A percentile compares a stretch with the other conserved stretches of the same genome.
These are phyloP conservation scores for Atethmia centrago DNA, from an alignment of 2,888 invertebrate species.

Conservation along the genomic window DNA sequence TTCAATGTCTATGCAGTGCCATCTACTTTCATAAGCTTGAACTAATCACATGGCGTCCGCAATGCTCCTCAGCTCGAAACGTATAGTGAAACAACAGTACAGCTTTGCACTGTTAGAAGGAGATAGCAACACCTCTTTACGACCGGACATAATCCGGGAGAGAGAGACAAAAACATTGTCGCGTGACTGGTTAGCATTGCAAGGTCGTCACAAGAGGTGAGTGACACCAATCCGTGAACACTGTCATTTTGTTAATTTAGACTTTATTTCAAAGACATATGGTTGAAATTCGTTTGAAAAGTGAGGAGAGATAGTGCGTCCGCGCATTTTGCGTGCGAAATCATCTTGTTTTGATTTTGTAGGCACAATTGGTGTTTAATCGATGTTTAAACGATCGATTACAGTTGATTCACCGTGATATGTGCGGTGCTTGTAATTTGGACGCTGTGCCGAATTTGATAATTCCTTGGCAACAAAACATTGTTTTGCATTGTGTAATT, in stretches of 20 bases:
- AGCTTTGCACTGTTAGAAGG: slow-evolving; percentile 70
- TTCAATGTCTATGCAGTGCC: slow-evolving; percentile 52
- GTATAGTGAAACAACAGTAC: slow-evolving; percentile 70
- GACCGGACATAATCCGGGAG: slow-evolving; percentile 60
- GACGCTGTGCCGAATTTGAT: slow-evolving; percentile 71
- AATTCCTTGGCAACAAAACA: slow-evolving; percentile 59
- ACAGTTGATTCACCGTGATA: slow-evolving; percentile 69
- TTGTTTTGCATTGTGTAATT: slow-evolving; percentile 41
- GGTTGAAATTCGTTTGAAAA: slow-evolving; percentile 50
- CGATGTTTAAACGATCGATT: slow-evolving; percentile 71
- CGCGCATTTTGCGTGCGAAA: slow-evolving; percentile 83
- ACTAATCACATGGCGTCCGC: slow-evolving; percentile 71
- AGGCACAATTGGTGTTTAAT: slow-evolving; percentile 81
- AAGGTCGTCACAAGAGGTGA: slow-evolving; percentile 88
- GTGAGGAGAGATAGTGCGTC: slow-evolving; percentile 66
- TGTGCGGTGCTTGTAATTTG: slow-evolving; percentile 72
- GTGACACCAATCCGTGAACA: slow-evolving; percentile 76
- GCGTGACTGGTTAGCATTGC: slow-evolving; percentile 89
- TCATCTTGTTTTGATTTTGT: slow-evolving; percentile 78
- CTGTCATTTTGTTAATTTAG: slow-evolving; percentile 28
- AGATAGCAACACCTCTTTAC: slow-evolving; percentile 67
- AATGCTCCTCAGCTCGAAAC: slow-evolving; percentile 66
- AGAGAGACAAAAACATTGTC: slow-evolving; percentile 76
- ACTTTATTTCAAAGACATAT: slow-evolving; percentile 42
- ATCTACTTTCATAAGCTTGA: slow-evolving; percentile 60